Conservation (phyloP, 2,888 invertebrate genomes). For the Agrotis exclamationis region DNA sequence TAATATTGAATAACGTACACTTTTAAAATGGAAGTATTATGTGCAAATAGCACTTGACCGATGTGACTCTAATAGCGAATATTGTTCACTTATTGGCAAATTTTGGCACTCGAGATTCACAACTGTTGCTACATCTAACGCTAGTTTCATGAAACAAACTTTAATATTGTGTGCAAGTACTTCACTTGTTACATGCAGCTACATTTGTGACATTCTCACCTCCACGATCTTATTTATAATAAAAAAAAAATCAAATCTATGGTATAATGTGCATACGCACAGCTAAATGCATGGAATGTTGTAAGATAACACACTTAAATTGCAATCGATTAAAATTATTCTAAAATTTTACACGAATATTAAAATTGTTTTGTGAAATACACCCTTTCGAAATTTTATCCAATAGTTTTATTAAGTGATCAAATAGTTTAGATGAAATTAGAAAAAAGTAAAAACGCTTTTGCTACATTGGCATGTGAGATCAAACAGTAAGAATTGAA, state of each 20-base stretch:
- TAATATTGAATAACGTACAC: constrained; percentile 79
- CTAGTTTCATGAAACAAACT: constrained; percentile 38
- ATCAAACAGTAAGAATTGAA: constrained; percentile 71
- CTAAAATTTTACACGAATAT: constrained; percentile 71
- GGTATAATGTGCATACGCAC: constrained; percentile 77
- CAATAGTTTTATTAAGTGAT: constrained; percentile 77
- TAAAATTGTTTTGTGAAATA: constrained; percentile 74
- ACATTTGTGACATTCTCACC: constrained; percentile 65
- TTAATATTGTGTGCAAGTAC: constrained; percentile 37
- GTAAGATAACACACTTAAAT: constrained; percentile 78
- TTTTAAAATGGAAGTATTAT: constrained; percentile 77
- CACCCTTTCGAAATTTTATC: constrained; percentile 79
- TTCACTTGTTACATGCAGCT: constrained; percentile 44
- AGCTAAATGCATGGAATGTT: constrained; percentile 84
- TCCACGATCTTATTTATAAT: constrained; percentile 67
- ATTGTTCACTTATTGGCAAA: constrained; percentile 77
- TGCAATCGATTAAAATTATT: constrained; percentile 71
- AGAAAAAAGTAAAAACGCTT: constrained; percentile 81
- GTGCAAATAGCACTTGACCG: constrained; percentile 76
- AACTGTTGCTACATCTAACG: constrained; percentile 63
- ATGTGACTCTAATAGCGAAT: constrained; percentile 73
- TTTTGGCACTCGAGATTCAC: constrained; percentile 76
- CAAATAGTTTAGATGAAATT: constrained; percentile 85
- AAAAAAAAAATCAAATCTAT: constrained; percentile 67
- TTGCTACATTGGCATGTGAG: constrained; percentile 90